These are phyloP conservation scores for Glaucomys volans DNA, from an alignment of 2,113 vertebrate species.

Conservation along the genomic window DNA sequence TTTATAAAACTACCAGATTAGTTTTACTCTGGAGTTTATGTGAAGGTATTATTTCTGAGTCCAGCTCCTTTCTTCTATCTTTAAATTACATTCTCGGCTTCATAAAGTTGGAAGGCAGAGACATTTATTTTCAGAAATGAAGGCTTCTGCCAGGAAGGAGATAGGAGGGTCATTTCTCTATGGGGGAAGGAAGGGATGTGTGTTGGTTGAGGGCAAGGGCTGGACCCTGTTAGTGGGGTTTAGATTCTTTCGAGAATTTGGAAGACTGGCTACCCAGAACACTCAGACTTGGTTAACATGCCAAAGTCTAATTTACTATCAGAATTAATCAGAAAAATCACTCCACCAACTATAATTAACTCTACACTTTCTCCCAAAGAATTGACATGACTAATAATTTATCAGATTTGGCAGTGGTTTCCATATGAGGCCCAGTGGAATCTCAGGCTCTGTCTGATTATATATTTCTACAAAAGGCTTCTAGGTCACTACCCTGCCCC, in stretches of 20 bases:
- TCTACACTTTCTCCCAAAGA: background rate
- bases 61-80: background rate
- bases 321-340: constrained; percentile 8
- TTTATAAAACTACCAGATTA: background rate
- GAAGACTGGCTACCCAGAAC: background rate
- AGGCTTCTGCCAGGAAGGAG: background rate
- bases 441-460: background rate
- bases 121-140: background rate
- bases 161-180: background rate
- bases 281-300: background rate
- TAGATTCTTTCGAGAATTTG: background rate
- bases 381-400: background rate
- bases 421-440: background rate
- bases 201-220: background rate
- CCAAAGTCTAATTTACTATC: background rate
- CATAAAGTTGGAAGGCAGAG: background rate
- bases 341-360: background rate
- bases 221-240: background rate
- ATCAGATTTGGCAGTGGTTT: background rate
- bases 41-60: constrained; percentile 10
- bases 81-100: constrained; percentile 32
- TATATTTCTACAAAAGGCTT: background rate
- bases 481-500: background rate
- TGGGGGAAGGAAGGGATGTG: background rate
- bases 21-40: constrained; percentile 26